Conservation (phyloP, 2,888 invertebrate genomes). For the Camptogramma bilineatum region DNA sequence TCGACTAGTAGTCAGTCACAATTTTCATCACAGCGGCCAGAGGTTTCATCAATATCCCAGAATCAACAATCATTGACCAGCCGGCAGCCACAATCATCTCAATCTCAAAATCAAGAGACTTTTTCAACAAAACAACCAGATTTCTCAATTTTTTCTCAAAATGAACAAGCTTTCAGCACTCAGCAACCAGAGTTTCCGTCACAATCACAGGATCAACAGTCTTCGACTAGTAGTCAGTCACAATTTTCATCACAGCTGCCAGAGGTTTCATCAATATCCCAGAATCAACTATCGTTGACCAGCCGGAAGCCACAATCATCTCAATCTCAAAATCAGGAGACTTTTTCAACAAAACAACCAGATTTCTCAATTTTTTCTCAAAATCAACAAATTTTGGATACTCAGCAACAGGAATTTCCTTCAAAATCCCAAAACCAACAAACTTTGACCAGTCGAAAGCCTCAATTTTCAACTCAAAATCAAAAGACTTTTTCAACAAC, state of each 20-base stretch:
- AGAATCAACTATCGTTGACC: not conserved
- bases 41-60: not conserved
- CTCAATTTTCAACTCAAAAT: slow-evolving; percentile 3
- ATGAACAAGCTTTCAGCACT: slow-evolving; percentile 1
- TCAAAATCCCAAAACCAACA: not conserved
- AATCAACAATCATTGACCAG: not conserved
- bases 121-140: not conserved
- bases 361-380: no score
- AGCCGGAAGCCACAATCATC: slow-evolving; percentile 5
- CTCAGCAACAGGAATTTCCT: no score
- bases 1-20: not conserved
- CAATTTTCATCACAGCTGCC: not conserved
- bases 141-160: not conserved
- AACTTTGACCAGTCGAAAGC: not conserved
- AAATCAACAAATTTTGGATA: no score
- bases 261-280: not conserved
- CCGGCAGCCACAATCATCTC: slow-evolving; percentile 7
- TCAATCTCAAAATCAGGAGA: slow-evolving; percentile 17
- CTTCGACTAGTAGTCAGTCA: slow-evolving; percentile 8
- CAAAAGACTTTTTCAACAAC: slow-evolving; percentile 5
- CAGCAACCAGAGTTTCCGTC: not conserved
- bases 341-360: no score
- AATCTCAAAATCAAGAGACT: slow-evolving; percentile 16
- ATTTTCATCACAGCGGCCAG: no score
- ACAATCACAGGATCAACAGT: not conserved